Evolutionary conservation across 2,797 vertebrate species (phyloP), one percentile per base, ranked within the genome.

Genomic region (Hoplostethus atlanticus): DNA sequence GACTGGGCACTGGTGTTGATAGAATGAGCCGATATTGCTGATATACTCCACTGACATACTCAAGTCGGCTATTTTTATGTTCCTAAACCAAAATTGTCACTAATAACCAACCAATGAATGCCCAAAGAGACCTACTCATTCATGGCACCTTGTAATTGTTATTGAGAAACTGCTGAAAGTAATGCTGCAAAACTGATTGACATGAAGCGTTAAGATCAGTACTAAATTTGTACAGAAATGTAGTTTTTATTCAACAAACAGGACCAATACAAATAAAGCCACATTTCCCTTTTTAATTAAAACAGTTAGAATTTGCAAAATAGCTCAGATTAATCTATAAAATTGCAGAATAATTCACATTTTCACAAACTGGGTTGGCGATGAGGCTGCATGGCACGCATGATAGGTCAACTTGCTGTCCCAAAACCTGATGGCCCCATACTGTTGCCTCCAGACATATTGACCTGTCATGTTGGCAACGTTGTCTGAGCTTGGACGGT

Each of bases 391-490:
- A 64, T 73, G 64, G 31, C 78, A 90, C 55, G 89, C 87, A 73
- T 91, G 90, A 91, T 55, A 58, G 72, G 74, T 84, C 91, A 89
- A 62, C 80, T 80, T 67, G 38, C 75, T 80, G 77, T 89, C 84
- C 79, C 85, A 86, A 79, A 84, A 83, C 77, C 68, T 88, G 89
- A 87, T 76, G 88, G 86, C 90, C 86, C 84, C 89, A 89, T 87
- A 84, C 85, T 81, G 88, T 69, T 88, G 68, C 85, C 79, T 84
- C 81, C 68, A 93, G 92, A 90, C 86, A 7, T 89, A 92, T 91
- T 90, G 92, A 93, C 84, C 83, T 83, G 82, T 73, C 73, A 64
- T 74, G 80, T 71, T 81, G 86, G 80, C 78, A 73, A 21, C 73
- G 53, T 52, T 44, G 88, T 83, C 58, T 69, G 57, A 87, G 30